Evolutionary conservation across 2,888 invertebrate genomes (phyloP).

Genomic region (Schizotus pectinicornis): DNA sequence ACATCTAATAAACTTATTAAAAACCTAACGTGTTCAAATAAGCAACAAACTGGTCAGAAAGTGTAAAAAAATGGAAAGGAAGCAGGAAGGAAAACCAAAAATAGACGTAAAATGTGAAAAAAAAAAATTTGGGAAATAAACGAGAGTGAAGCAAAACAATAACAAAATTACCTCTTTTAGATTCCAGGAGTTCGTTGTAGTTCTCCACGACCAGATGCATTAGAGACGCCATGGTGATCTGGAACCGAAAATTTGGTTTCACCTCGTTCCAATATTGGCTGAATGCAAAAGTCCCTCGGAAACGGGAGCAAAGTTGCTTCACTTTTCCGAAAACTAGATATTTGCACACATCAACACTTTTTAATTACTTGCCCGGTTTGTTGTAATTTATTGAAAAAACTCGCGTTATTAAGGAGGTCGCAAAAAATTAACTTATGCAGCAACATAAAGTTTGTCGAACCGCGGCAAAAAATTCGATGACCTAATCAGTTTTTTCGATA

Average conservation of each 20-base stretch:
- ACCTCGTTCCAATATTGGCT: not conserved
- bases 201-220: constrained; percentile 62
- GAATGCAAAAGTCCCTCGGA: no score
- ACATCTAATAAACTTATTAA: no score
- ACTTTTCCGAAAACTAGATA: no score
- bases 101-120: no score
- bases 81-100: no score
- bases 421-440: not conserved
- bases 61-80: no score
- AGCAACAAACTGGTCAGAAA: no score
- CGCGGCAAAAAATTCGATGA: constrained; percentile 11
- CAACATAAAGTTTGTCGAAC: constrained; percentile 12
- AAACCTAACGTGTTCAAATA: no score
- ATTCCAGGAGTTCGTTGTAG: constrained; percentile 61
- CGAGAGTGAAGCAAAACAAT: not conserved
- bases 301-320: no score
- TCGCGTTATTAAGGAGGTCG: not conserved
- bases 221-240: constrained; percentile 58
- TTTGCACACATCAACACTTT: no score
- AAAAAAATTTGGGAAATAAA: no score
- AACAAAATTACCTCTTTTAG: constrained; percentile 58
- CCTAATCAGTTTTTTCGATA: constrained; percentile 9
- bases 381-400: not conserved
- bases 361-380: no score
- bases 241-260: constrained; percentile 3